Evolutionary conservation across 2,113 vertebrate genomes (phyloP).

Genomic region (Rattus norvegicus): DNA sequence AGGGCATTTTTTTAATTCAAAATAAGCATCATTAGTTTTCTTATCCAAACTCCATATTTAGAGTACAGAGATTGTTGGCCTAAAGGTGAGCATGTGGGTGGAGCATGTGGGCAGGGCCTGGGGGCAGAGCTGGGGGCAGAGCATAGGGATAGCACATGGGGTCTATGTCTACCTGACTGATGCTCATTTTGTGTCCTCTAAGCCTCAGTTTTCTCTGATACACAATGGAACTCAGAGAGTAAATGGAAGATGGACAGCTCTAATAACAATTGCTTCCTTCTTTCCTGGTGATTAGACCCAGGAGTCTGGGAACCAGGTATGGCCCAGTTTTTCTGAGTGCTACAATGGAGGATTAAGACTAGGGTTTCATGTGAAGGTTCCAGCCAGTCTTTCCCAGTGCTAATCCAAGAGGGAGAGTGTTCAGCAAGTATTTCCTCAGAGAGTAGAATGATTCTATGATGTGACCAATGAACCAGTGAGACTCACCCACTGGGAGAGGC

Average conservation of each 20-base stretch:
- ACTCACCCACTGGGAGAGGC: neutral
- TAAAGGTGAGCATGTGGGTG: neutral
- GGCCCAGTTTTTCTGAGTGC: neutral
- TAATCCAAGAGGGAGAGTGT: neutral
- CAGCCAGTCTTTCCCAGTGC: neutral
- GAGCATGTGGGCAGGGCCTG: too few species aligned
- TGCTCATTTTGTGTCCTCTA: neutral
- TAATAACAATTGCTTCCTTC: neutral
- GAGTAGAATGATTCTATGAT: neutral
- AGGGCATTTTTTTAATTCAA: conserved; percentile 46
- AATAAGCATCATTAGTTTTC: conserved; percentile 50
- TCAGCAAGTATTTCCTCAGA: neutral
- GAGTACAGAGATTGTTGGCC: neutral
- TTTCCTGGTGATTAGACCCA: neutral
- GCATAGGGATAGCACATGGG: too few species aligned
- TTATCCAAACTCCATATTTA: neutral
- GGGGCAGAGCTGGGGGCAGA: too few species aligned
- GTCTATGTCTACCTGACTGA: too few species aligned
- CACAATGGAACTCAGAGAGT: neutral
- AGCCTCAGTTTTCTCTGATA: neutral
- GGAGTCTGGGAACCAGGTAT: neutral
- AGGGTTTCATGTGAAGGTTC: neutral
- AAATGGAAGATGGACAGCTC: neutral
- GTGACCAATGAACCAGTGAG: neutral
- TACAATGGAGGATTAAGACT: neutral